These are phyloP conservation scores for Podarcis cretensis DNA, from an alignment of 2,113 vertebrate species.

Conservation along the genomic window DNA sequence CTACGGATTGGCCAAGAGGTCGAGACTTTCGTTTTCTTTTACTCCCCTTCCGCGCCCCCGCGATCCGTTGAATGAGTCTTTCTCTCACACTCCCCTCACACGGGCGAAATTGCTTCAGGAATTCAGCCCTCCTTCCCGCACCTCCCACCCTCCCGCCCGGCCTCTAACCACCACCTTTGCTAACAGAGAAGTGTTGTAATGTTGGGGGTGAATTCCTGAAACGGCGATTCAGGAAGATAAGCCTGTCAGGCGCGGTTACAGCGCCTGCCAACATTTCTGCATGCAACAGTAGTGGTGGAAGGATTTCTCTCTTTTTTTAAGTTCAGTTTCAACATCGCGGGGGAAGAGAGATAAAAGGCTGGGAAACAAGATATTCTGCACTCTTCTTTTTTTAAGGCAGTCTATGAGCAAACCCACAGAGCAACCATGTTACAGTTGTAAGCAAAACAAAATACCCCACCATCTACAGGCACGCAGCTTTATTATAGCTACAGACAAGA, in stretches of 20 bases:
- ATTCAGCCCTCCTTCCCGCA: neutral
- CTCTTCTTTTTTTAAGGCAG: neutral
- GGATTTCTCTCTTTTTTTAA: neutral
- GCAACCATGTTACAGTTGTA: neutral
- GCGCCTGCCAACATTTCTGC: neutral
- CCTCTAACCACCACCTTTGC: neutral
- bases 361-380: neutral
- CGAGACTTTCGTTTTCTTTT: neutral
- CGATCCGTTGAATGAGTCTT: neutral
- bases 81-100: neutral
- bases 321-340: neutral
- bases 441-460: neutral
- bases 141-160: neutral
- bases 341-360: neutral
- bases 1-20: neutral
- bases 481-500: neutral
- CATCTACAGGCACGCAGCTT: neutral
- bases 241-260: neutral
- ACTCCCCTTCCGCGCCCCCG: neutral
- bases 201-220: neutral
- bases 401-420: neutral
- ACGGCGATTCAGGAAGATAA: neutral
- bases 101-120: neutral
- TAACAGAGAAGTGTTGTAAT: neutral
- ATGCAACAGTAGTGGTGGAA: neutral